phyloP scores from a whole-genome alignment of 2,797 vertebrate genomes.

The Coregonus ussuriensis region DNA sequence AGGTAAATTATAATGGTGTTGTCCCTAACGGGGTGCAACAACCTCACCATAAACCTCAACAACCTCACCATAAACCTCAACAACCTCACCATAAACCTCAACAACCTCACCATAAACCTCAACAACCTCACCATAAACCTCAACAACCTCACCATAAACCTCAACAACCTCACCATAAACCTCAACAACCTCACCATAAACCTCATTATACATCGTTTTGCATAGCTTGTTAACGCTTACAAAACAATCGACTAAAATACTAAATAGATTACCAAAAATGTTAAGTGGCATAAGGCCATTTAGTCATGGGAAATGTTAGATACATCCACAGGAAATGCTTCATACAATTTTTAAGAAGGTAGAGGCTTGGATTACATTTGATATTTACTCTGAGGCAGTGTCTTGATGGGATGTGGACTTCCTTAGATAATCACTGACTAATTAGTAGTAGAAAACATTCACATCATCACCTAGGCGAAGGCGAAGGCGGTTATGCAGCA shows the following conservation, averaged over 20 bases:
- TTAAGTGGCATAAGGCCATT: background rate
- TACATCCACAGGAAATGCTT: background rate
- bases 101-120: too few relatives aligned
- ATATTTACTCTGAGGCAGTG: conserved; percentile 18
- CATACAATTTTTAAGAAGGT: too few relatives aligned
- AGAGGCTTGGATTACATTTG: background rate
- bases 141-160: too few relatives aligned
- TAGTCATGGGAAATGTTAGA: conserved; percentile 1
- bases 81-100: too few relatives aligned
- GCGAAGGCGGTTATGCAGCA: background rate
- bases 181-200: too few relatives aligned
- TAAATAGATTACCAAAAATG: background rate
- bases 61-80: too few relatives aligned
- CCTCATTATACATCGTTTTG: too few relatives aligned
- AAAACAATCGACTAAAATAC: background rate
- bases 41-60: too few relatives aligned
- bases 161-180: too few relatives aligned
- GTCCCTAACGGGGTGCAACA: too few relatives aligned
- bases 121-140: too few relatives aligned
- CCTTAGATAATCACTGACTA: conserved; percentile 45
- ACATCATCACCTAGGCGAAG: background rate
- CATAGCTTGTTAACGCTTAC: background rate
- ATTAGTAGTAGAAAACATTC: background rate
- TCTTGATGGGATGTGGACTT: conserved; percentile 6
- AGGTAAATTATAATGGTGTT: too few relatives aligned